These are phyloP conservation scores for Speoplatyrhinus poulsoni DNA, from an alignment of 2,113 vertebrate species.

Conservation along the genomic window DNA sequence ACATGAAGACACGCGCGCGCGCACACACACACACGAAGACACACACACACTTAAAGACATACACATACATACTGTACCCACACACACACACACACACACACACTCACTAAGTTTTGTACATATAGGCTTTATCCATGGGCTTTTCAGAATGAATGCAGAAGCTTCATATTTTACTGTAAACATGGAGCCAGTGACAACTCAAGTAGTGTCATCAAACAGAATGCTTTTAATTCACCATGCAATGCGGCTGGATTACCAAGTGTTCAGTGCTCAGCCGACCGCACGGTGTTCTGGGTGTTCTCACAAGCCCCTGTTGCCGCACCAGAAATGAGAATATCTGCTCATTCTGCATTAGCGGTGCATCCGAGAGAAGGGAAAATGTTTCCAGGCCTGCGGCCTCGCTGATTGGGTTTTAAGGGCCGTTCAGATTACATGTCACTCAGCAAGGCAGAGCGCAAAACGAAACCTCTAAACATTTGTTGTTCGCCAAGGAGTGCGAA, in stretches of 20 bases:
- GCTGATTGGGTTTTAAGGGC: not conserved
- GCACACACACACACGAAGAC: not conserved
- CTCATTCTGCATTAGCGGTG: slow-evolving; percentile 36
- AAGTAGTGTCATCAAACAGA: slow-evolving; percentile 7
- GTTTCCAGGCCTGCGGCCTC: slow-evolving; percentile 19
- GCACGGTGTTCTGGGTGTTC: not conserved
- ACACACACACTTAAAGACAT: not conserved
- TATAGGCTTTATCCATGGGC: slow-evolving; percentile 20
- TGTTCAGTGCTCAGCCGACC: slow-evolving; percentile 11
- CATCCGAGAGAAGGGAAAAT: slow-evolving; percentile 41
- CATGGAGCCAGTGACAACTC: no score
- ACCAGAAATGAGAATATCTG: slow-evolving; percentile 22
- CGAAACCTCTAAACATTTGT: no score
- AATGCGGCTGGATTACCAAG: slow-evolving; percentile 10
- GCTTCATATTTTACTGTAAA: not conserved
- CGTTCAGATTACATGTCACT: no score
- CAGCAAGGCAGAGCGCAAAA: no score
- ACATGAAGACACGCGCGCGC: no score
- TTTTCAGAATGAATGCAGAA: slow-evolving; percentile 6
- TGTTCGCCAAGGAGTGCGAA: no score
- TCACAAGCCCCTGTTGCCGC: slow-evolving; percentile 15
- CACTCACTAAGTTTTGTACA: slow-evolving; percentile 13
- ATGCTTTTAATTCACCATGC: not conserved
- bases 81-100: slow-evolving; percentile 1
- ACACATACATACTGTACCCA: not conserved